Base-by-base conservation (phyloP, 2,113 vertebrate genomes). In the Turdus rufiventris region DNA sequence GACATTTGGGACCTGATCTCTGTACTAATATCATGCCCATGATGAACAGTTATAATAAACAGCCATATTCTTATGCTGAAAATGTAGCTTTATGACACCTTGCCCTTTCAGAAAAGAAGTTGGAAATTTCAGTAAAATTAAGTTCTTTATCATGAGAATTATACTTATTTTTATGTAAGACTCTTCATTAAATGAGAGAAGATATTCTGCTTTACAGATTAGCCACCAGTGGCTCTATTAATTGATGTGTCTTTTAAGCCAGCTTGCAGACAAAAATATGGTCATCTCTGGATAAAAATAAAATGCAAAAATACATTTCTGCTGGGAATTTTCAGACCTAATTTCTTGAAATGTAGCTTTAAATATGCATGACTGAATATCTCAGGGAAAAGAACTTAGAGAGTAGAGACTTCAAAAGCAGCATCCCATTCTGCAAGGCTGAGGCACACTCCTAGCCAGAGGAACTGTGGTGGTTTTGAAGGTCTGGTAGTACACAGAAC, bases 311-410 rank as follows among this genome's bases (percentile, higher is more conserved):
- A 45, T 67, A 67, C 57, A 81, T 67, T 78, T 87, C 89, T 94
- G 38, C 51, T 92, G 93, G 84, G 86, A 93, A 91, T 93, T 94
- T 95, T 68, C 86, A 96, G 89, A 92, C 93, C 91, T 85, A 74
- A 89, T 94, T 94, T 91, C 79, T 86, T 47, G 60, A 92, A 96
- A 86, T 2, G 3, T 33, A 71, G 45, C 36, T 84, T 96, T 96
- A 93, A 93, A 92, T 94, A 94, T 81, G 76, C 77, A 91, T 94
- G 91, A 60, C 54, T 88, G 89, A 92, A 68, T 1, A 18, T 93
- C 83, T 92, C 53, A 78, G 61, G 61, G 76, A 88, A 84, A 89
- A 84, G 88, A 91, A 88, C 57, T 89, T 56, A 18, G 8, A 51
- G 36, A 83, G 34, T 61, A 66, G 40, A 92, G 84, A 87, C 77